phyloP scores from a whole-genome alignment of 2,888 invertebrate species.

The Drosophila mimica region DNA sequence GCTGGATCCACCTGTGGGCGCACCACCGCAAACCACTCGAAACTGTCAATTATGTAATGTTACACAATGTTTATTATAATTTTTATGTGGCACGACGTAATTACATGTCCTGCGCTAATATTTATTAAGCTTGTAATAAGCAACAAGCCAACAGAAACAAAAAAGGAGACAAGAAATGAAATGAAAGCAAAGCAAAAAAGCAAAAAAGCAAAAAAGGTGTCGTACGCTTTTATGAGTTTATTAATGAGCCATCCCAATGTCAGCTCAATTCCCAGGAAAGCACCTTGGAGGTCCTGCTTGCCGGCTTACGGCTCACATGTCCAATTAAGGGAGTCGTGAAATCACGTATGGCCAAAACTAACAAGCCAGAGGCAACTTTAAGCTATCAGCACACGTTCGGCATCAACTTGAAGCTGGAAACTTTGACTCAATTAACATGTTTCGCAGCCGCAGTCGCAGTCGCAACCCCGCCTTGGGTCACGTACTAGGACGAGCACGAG shows the following conservation, averaged over 20 bases:
- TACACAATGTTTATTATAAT: slow-evolving; percentile 78
- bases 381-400: slow-evolving; percentile 70
- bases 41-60: slow-evolving; percentile 77
- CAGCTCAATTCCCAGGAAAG: slow-evolving; percentile 19
- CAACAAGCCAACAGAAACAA: slow-evolving; percentile 24
- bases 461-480: slow-evolving; percentile 45
- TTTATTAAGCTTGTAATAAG: slow-evolving; percentile 73
- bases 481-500: slow-evolving; percentile 38
- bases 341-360: slow-evolving; percentile 68
- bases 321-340: slow-evolving; percentile 63
- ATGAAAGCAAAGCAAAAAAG: slow-evolving; percentile 23
- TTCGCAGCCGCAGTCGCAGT: slow-evolving; percentile 16
- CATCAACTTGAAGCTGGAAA: slow-evolving; percentile 62
- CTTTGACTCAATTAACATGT: slow-evolving; percentile 77
- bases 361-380: slow-evolving; percentile 61
- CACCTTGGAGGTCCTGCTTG: slow-evolving; percentile 34
- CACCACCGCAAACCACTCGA: slow-evolving; percentile 54
- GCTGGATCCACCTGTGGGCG: slow-evolving; percentile 55
- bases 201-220: slow-evolving; percentile 49
- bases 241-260: slow-evolving; percentile 62
- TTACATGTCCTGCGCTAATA: slow-evolving; percentile 73
- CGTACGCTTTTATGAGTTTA: slow-evolving; percentile 71
- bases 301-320: slow-evolving; percentile 55
- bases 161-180: slow-evolving; percentile 5
- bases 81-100: slow-evolving; percentile 68